A percentile compares a stretch with the other conserved stretches of the same genome.
These are phyloP conservation scores for Liasis olivaceus DNA, from an alignment of 2,797 vertebrate species.

Conservation along the genomic window DNA sequence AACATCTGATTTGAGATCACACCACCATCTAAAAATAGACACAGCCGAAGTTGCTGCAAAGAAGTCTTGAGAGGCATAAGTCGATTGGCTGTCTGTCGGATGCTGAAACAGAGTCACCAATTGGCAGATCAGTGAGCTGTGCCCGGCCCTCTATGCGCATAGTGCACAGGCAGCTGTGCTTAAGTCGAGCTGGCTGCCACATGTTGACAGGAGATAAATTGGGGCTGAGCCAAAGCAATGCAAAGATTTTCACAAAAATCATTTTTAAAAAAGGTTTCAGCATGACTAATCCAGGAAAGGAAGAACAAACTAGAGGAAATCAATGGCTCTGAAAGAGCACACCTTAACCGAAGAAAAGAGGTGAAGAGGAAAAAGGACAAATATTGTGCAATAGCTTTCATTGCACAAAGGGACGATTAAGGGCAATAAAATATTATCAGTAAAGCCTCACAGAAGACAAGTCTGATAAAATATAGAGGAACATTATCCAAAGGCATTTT, in stretches of 20 bases:
- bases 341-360: not conserved
- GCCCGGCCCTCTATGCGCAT: not conserved
- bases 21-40: constrained; percentile 17
- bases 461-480: not conserved
- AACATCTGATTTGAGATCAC: constrained; percentile 18
- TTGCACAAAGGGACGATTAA: not conserved
- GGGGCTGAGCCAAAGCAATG: not conserved
- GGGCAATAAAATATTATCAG: not conserved
- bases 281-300: not conserved
- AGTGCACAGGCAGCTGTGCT: not conserved
- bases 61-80: not conserved
- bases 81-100: not conserved
- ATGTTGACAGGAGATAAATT: not conserved
- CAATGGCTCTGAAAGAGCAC: not conserved
- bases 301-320: not conserved
- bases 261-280: not conserved
- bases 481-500: not conserved
- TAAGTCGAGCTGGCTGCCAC: not conserved
- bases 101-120: not conserved
- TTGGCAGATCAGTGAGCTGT: not conserved
- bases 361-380: not conserved
- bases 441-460: not conserved
- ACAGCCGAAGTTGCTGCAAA: not conserved
- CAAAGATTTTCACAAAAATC: not conserved
- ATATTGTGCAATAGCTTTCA: not conserved